Conservation (phyloP, 2,113 vertebrate species). For the Carollia perspicillata region DNA sequence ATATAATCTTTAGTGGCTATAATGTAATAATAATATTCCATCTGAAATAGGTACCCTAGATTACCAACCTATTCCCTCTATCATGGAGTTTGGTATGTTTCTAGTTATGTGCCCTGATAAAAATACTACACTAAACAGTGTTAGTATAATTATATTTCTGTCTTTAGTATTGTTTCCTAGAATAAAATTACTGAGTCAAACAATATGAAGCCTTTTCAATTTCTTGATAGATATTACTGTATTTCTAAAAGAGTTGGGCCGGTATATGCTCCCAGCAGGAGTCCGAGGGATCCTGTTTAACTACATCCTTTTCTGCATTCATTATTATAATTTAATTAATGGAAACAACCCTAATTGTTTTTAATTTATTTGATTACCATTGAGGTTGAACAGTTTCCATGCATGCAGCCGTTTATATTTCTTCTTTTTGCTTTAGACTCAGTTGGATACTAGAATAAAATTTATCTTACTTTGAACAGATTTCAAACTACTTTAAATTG, state of each 20-base stretch:
- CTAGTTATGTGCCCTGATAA: background rate
- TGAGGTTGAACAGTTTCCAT: conserved; percentile 15
- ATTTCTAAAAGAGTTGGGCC: background rate
- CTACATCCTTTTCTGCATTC: background rate
- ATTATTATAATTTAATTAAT: conserved; percentile 15
- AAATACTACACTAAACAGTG: background rate
- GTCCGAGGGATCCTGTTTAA: background rate
- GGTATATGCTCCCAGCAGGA: background rate
- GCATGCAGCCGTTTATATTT: background rate
- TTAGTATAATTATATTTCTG: background rate
- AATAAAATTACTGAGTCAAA: conserved; percentile 23
- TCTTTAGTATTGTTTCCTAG: background rate
- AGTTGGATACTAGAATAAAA: background rate
- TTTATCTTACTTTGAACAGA: background rate
- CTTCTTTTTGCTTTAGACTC: conserved; percentile 20
- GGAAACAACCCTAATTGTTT: background rate
- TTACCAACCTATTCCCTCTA: background rate
- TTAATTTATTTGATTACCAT: background rate
- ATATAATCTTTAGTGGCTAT: background rate
- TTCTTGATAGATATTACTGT: background rate
- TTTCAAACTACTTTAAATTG: conserved; percentile 12
- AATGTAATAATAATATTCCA: background rate
- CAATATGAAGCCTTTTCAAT: conserved; percentile 14
- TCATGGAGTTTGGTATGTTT: background rate
- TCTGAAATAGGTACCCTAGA: background rate